Evolutionary conservation across 1,140 invertebrate genomes (phyloP).

Genomic region (Drosophila erecta): DNA sequence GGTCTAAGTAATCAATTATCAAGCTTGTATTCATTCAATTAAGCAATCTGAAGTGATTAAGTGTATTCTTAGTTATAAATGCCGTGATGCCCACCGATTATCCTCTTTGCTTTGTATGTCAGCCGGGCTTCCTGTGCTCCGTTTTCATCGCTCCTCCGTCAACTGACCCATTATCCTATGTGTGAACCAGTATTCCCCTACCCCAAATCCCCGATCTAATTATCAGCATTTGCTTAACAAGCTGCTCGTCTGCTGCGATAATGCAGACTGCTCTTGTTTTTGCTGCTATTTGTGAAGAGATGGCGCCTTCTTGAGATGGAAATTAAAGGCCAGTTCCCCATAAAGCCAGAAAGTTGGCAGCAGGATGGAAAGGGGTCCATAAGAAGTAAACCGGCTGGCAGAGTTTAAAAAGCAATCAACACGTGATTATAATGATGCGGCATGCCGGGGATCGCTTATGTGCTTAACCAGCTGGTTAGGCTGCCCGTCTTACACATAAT

Average conservation of each 20-base stretch:
- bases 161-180: conserved; percentile 43
- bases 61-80: conserved; percentile 27
- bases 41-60: conserved; percentile 12
- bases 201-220: conserved; percentile 31
- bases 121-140: conserved; percentile 28
- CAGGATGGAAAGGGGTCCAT: not conserved
- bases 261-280: conserved; percentile 52
- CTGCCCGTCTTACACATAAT: conserved; percentile 80
- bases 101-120: conserved; percentile 38
- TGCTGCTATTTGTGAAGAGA: conserved; percentile 12
- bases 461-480: conserved; percentile 42
- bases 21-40: not conserved
- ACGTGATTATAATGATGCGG: conserved; percentile 82
- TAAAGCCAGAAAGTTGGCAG: conserved; percentile 8
- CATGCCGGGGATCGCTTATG: conserved; percentile 45
- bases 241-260: conserved; percentile 42
- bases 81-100: conserved; percentile 10
- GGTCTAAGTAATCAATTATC: not conserved
- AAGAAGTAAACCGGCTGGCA: conserved; percentile 19
- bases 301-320: conserved; percentile 50
- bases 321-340: conserved; percentile 48
- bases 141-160: not conserved
- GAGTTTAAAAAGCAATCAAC: conserved; percentile 83
- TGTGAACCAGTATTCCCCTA: conserved; percentile 37
- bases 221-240: conserved; percentile 60